Conservation (phyloP, 2,113 vertebrate genomes). For the Pao palembangensis region DNA sequence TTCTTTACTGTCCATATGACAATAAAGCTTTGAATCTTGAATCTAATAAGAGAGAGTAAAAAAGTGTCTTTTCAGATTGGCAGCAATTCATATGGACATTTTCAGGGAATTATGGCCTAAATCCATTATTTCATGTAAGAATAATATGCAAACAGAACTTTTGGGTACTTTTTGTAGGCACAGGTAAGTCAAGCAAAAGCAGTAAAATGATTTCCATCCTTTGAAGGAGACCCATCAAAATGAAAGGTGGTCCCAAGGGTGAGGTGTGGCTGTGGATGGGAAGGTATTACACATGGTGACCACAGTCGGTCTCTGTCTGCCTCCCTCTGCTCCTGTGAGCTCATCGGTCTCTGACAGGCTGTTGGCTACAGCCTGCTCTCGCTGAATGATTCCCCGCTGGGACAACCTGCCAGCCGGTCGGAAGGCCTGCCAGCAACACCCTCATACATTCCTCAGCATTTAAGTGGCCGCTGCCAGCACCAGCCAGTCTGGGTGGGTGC, state of each 20-base stretch:
- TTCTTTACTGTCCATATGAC: no score
- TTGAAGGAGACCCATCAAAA: background rate
- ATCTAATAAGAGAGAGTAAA: no score
- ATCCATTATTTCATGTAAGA: no score
- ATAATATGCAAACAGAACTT: no score
- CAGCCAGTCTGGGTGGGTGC: slow-evolving; percentile 47
- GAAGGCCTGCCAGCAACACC: slow-evolving; percentile 36
- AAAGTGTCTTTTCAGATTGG: no score
- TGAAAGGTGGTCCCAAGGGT: slow-evolving; percentile 15
- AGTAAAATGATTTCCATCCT: slow-evolving; percentile 31
- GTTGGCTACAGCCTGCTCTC: slow-evolving; percentile 48
- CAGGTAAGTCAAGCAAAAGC: background rate
- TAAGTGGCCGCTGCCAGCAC: slow-evolving; percentile 35
- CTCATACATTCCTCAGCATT: slow-evolving; percentile 57
- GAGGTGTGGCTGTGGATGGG: slow-evolving; percentile 40
- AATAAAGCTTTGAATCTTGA: no score
- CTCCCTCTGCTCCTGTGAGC: slow-evolving; percentile 44
- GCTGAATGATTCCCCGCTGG: slow-evolving; percentile 56
- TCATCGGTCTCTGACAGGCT: slow-evolving; percentile 54
- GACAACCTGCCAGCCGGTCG: slow-evolving; percentile 43
- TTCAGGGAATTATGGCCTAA: no score
- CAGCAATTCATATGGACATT: no score
- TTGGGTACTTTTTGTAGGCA: no score
- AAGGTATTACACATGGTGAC: slow-evolving; percentile 56
- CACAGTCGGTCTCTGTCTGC: slow-evolving; percentile 46